phyloP scores from a whole-genome alignment of 2,797 vertebrate genomes.

The Cyprinella venusta region DNA sequence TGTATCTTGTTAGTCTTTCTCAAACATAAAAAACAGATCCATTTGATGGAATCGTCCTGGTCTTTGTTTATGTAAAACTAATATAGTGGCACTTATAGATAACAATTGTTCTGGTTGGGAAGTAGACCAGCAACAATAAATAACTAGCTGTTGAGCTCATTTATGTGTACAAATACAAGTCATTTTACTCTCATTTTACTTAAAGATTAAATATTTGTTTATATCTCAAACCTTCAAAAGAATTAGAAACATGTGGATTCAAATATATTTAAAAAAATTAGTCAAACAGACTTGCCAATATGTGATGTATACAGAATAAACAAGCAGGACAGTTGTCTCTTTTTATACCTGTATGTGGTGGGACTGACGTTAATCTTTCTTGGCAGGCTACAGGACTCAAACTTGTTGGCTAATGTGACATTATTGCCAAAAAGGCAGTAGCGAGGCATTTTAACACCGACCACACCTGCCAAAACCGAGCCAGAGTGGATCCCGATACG shows the following conservation, averaged over 20 bases:
- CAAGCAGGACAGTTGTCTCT: neutral
- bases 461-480: conserved; percentile 95
- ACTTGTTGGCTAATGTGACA: conserved; percentile 97
- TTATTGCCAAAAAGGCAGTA: conserved; percentile 99
- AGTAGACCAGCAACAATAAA: neutral
- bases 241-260: neutral
- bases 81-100: neutral
- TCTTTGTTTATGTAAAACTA: neutral
- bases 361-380: conserved; percentile 96
- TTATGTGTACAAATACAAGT: neutral
- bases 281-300: neutral
- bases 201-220: neutral
- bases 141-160: neutral
- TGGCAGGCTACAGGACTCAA: conserved; percentile 94
- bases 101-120: too few species aligned
- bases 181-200: neutral
- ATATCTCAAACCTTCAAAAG: neutral
- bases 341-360: conserved; percentile 89
- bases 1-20: neutral
- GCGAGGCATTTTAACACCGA: conserved; percentile 98
- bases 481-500: conserved; percentile 96
- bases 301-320: neutral
- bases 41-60: conserved; percentile 7
- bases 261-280: neutral
- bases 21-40: neutral